Percentiles rank a stretch among this genome's conserved stretches.
Conservation (phyloP, 53 echinoderm and acorn worm species). For the Actinopyga echinites region DNA sequence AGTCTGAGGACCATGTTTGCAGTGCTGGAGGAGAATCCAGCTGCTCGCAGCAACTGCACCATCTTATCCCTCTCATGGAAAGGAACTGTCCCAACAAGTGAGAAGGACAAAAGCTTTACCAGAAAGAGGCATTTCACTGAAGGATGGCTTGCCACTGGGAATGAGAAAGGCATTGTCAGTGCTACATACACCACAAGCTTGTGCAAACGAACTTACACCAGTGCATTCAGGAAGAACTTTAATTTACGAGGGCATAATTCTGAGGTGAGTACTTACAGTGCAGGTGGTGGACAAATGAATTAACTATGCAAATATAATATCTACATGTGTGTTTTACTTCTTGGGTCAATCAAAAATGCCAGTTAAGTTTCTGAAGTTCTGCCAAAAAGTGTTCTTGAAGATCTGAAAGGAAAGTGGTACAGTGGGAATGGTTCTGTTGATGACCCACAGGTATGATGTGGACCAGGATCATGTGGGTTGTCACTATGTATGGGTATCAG, state of each 20-base stretch:
- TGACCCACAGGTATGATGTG: no score
- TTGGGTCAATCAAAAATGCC: no score
- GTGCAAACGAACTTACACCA: slow-evolving; percentile 60
- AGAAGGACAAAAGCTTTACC: slow-evolving; percentile 96
- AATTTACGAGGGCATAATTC: slow-evolving; percentile 95
- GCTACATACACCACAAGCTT: slow-evolving; percentile 90
- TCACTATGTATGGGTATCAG: no score
- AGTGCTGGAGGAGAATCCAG: slow-evolving; percentile 95
- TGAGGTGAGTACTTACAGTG: slow-evolving; percentile 67
- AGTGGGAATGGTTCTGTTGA: no score
- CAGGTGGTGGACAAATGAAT: no score
- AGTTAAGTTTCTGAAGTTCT: no score
- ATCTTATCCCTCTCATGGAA: slow-evolving; percentile 98
- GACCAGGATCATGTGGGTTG: no score
- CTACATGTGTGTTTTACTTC: no score
- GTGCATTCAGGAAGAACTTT: slow-evolving; percentile 88
- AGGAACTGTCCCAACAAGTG: slow-evolving; percentile 92
- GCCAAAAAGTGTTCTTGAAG: no score
- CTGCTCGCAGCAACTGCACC: slow-evolving; percentile 96
- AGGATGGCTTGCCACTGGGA: slow-evolving; percentile 99
- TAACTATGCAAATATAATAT: no score
- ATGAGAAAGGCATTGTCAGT: slow-evolving; percentile 94
- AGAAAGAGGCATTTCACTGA: slow-evolving; percentile 93
- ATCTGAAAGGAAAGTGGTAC: no score
- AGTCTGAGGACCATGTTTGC: slow-evolving; percentile 72